Evolutionary conservation across 2,888 invertebrate genomes (phyloP).

Genomic region (Lepidocyrtinus sp.): DNA sequence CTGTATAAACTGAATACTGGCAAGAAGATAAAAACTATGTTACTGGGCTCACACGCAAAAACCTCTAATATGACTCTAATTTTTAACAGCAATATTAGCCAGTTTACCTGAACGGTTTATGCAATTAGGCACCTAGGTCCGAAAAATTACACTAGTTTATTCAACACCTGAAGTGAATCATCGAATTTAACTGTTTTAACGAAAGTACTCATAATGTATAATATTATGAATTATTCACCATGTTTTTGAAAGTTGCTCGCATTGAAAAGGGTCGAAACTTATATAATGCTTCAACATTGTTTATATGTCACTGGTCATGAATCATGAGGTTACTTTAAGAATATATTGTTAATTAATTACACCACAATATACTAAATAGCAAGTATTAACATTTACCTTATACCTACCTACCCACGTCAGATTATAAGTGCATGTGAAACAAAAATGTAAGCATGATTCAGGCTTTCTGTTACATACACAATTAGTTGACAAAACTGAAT

Average conservation of each 20-base stretch:
- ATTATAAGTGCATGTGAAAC: too few relatives aligned
- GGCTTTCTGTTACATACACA: too few relatives aligned
- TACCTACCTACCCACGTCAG: too few relatives aligned
- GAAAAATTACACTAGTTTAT: not conserved
- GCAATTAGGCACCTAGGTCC: not conserved
- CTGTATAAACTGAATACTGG: too few relatives aligned
- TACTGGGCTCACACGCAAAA: too few relatives aligned
- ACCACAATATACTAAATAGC: too few relatives aligned
- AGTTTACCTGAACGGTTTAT: conserved; percentile 3
- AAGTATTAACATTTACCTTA: too few relatives aligned
- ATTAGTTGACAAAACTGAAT: too few relatives aligned
- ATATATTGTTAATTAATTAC: too few relatives aligned
- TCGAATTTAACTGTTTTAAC: conserved; percentile 14
- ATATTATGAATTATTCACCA: not conserved
- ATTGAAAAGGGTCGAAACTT: not conserved
- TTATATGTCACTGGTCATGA: not conserved
- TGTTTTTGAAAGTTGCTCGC: not conserved
- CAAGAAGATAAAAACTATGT: too few relatives aligned
- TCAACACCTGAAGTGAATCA: conserved; percentile 25
- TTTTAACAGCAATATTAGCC: not conserved
- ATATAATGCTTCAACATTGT: not conserved
- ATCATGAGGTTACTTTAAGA: too few relatives aligned
- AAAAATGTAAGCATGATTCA: too few relatives aligned
- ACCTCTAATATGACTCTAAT: not conserved
- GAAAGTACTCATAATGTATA: not conserved